These are phyloP conservation scores for Brevimyrus niger DNA, from an alignment of 2,113 vertebrate genomes.

Conservation along the genomic window DNA sequence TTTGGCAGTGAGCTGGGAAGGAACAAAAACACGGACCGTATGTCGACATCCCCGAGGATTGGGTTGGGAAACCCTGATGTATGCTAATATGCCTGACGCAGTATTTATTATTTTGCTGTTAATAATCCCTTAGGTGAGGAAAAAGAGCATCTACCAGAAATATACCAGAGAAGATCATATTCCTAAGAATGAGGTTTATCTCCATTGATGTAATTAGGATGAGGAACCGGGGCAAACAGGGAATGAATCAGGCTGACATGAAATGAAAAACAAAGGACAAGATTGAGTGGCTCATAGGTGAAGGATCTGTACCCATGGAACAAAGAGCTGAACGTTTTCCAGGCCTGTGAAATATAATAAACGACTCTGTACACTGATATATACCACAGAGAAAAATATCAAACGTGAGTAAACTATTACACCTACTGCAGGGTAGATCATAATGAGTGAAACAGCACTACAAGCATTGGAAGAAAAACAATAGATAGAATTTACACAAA, in stretches of 20 bases:
- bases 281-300: neutral
- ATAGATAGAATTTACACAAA: neutral
- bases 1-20: neutral
- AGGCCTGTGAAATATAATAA: neutral
- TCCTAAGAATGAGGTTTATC: neutral
- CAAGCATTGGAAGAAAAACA: neutral
- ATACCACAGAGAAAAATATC: neutral
- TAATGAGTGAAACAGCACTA: neutral
- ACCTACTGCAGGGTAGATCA: neutral
- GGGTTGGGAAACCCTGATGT: neutral
- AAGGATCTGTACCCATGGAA: neutral
- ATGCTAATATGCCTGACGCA: neutral
- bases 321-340: neutral
- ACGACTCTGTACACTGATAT: neutral
- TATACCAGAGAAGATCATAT: neutral
- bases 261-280: neutral
- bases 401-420: neutral
- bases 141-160: neutral
- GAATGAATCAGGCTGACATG: neutral
- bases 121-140: neutral
- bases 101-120: neutral
- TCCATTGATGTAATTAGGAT: neutral
- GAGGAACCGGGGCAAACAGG: neutral
- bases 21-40: neutral
- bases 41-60: neutral